Percentiles rank a stretch among this genome's conserved stretches.
Evolutionary conservation across 2,113 vertebrate species (phyloP).

Genomic region (Petrocephalus zakoni): DNA sequence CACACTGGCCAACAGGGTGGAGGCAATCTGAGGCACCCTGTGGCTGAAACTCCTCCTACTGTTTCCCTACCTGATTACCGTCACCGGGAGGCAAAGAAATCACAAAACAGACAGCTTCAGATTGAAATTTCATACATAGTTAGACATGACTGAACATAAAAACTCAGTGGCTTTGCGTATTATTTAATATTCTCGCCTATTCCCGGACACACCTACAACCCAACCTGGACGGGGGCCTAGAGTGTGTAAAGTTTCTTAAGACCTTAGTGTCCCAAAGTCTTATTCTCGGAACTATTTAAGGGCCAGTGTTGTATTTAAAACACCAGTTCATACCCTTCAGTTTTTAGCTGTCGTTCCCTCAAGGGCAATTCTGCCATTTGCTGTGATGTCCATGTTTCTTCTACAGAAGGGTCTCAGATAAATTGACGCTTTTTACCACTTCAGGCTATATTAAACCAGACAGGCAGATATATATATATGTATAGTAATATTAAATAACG

Average conservation of each 20-base stretch:
- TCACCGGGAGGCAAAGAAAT: not conserved
- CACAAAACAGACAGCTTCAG: not conserved
- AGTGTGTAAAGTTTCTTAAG: not conserved
- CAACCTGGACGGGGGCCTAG: not conserved
- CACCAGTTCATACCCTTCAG: not conserved
- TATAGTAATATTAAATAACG: no score
- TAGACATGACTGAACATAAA: not conserved
- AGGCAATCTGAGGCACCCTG: conserved; percentile 47
- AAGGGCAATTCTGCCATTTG: not conserved
- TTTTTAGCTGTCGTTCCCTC: not conserved
- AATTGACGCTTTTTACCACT: not conserved
- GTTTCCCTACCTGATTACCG: not conserved
- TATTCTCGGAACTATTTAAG: not conserved
- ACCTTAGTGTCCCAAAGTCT: not conserved
- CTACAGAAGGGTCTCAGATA: not conserved
- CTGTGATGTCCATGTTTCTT: not conserved
- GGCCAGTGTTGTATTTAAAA: not conserved
- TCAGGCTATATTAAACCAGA: not conserved
- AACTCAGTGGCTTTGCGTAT: not conserved
- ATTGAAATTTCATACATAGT: not conserved
- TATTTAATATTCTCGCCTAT: not conserved
- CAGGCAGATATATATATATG: not conserved
- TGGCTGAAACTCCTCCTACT: not conserved
- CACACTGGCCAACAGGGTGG: conserved; percentile 33
- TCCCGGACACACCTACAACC: not conserved